phyloP scores from a whole-genome alignment of 2,797 vertebrate genomes.

The Tadarida brasiliensis region DNA sequence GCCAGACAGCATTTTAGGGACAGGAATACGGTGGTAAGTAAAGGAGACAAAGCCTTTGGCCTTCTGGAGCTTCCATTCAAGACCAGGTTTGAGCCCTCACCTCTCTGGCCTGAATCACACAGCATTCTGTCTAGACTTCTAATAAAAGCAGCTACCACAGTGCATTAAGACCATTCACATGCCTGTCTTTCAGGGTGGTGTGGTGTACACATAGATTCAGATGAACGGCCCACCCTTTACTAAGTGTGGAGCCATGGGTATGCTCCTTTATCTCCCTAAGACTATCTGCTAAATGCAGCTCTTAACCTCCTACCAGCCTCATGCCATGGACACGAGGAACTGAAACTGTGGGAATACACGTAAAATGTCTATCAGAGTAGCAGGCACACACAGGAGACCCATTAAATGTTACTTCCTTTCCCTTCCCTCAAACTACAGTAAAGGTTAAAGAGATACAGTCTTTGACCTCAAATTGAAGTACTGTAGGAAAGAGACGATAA shows the following conservation, averaged over 20 bases:
- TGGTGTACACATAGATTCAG: background rate
- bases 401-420: background rate
- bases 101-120: background rate
- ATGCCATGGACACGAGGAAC: background rate
- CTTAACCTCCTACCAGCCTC: background rate
- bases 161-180: background rate
- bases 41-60: background rate
- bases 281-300: background rate
- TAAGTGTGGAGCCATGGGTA: background rate
- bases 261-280: background rate
- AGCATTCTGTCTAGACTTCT: background rate
- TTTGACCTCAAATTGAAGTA: background rate
- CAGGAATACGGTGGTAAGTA: background rate
- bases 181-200: background rate
- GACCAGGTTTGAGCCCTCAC: background rate
- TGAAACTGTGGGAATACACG: background rate
- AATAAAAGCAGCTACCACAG: background rate
- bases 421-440: background rate
- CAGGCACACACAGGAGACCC: background rate
- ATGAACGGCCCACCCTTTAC: background rate
- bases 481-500: background rate
- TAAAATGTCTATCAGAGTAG: background rate
- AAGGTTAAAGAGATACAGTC: background rate
- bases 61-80: background rate
- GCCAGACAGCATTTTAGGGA: background rate